Evolutionary conservation across 2,113 vertebrate genomes (phyloP).

Genomic region (Caloenas nicobarica): DNA sequence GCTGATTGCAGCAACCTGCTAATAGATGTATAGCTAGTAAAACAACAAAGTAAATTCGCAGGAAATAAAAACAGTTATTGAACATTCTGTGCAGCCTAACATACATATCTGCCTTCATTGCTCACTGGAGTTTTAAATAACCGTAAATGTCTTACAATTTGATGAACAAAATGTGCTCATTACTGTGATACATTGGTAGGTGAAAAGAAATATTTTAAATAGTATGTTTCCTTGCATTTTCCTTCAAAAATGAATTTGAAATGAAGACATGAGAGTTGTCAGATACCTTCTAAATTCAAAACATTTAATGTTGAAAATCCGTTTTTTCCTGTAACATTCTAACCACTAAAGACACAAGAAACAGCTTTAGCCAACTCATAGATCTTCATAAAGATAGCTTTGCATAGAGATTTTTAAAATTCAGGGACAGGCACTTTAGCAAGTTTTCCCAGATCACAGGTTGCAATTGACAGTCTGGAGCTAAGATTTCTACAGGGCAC

Average conservation of each 20-base stretch:
- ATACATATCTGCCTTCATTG: background rate
- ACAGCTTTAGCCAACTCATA: background rate
- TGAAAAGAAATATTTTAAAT: background rate
- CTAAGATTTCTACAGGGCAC: constrained; percentile 3
- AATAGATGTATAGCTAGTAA: background rate
- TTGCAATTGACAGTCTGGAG: constrained; percentile 12
- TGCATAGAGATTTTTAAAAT: constrained; percentile 7
- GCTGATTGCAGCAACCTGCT: background rate
- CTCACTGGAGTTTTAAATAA: background rate
- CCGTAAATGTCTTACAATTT: background rate
- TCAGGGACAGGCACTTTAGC: background rate
- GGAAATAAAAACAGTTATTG: background rate
- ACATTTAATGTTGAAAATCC: background rate
- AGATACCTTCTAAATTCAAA: background rate
- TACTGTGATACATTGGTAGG: background rate
- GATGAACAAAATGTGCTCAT: background rate
- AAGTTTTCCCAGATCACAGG: background rate
- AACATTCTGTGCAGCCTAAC: background rate
- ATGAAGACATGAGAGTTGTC: background rate
- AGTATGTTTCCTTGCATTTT: background rate
- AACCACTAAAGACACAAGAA: background rate
- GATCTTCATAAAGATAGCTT: background rate
- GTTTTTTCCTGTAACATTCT: background rate
- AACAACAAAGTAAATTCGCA: background rate
- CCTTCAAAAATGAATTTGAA: background rate